Evolutionary conservation across 1,140 invertebrate genomes (phyloP).

Genomic region (Caenorhabditis remanei): DNA sequence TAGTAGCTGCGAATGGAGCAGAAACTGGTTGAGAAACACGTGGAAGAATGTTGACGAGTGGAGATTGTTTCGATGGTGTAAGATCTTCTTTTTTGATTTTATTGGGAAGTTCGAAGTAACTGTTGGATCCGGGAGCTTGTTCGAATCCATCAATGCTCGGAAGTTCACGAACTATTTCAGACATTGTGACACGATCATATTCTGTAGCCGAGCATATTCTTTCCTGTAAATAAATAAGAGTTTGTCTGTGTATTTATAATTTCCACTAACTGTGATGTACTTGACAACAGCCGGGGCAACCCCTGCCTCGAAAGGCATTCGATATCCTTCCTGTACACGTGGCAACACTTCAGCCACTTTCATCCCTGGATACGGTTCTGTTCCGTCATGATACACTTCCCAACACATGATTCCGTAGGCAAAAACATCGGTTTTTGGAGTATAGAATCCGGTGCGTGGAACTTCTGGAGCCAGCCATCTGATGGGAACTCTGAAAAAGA

Average conservation of each 20-base stretch:
- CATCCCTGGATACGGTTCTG: constrained; percentile 66
- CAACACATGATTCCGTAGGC: constrained; percentile 68
- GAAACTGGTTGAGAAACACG: constrained; percentile 5
- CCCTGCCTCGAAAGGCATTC: constrained; percentile 44
- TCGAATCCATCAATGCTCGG: constrained; percentile 16
- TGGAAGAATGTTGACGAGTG: constrained; percentile 7
- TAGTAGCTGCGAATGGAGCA: neutral
- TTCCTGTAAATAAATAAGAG: constrained; percentile 21
- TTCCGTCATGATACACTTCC: constrained; percentile 68
- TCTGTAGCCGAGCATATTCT: constrained; percentile 45
- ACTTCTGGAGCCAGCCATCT: constrained; percentile 65
- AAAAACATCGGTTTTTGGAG: constrained; percentile 58
- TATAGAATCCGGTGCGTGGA: constrained; percentile 45
- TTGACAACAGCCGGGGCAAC: neutral
- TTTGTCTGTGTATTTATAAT: neutral
- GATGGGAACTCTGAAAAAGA: constrained; percentile 51
- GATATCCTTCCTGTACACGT: constrained; percentile 59
- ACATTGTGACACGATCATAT: constrained; percentile 59
- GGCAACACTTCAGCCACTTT: constrained; percentile 61
- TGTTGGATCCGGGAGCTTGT: neutral
- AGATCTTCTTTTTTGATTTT: neutral
- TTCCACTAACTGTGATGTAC: neutral
- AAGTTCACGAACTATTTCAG: constrained; percentile 49
- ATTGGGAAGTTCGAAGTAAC: constrained; percentile 27
- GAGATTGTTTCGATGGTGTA: neutral